Evolutionary conservation across 2,113 vertebrate species (phyloP).

Genomic region (Chlorodrepanis virens): DNA sequence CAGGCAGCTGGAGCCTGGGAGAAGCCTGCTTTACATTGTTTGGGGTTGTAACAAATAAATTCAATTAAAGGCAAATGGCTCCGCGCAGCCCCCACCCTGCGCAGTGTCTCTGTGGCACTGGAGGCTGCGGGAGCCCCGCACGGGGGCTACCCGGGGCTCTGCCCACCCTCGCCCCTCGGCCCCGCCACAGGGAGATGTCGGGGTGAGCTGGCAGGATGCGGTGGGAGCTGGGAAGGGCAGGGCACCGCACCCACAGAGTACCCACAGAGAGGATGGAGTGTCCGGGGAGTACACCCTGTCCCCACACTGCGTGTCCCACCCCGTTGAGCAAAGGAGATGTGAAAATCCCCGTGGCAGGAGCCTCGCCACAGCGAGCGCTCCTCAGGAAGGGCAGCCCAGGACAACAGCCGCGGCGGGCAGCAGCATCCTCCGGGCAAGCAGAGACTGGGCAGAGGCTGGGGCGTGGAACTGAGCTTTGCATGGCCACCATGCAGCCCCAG

Average conservation of each 20-base stretch:
- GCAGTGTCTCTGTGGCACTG: constrained; percentile 9
- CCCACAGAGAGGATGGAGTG: not conserved
- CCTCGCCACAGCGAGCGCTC: not conserved
- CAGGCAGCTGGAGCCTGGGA: constrained; percentile 68
- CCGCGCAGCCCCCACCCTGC: constrained; percentile 26
- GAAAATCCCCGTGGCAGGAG: not conserved
- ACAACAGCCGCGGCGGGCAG: not conserved
- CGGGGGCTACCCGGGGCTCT: not conserved
- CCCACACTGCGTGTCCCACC: not conserved
- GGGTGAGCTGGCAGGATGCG: not conserved
- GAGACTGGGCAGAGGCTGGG: not conserved
- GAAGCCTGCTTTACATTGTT: constrained; percentile 70
- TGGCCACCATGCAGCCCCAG: not conserved
- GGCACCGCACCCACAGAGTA: not conserved
- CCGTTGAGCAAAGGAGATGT: not conserved
- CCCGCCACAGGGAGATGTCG: rapidly evolving
- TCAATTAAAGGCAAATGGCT: constrained; percentile 68
- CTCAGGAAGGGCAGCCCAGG: not conserved
- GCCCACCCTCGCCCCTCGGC: not conserved
- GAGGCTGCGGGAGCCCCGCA: not conserved
- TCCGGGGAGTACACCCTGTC: not conserved
- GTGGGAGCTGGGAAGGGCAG: not conserved
- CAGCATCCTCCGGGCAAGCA: not conserved
- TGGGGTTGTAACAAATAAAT: constrained; percentile 69
- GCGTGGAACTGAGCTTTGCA: not conserved